phyloP scores from a whole-genome alignment of 2,113 vertebrate genomes.

The Chaetops frenatus region DNA sequence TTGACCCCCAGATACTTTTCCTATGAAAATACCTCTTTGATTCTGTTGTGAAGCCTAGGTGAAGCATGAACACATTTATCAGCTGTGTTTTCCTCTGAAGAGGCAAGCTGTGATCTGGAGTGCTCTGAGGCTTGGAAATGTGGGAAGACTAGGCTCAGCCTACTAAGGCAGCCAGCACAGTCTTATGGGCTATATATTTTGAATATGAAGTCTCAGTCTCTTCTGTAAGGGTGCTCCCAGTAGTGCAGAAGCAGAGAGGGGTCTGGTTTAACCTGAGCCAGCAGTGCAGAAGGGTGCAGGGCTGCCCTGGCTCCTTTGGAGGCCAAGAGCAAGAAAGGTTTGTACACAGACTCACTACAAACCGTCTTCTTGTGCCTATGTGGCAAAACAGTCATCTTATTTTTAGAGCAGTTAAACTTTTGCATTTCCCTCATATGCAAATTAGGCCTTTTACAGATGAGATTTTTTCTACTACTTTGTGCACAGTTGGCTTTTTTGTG shows the following conservation, averaged over 20 bases:
- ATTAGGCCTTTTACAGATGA: neutral
- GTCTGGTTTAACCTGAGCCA: neutral
- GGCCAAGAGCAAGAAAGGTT: neutral
- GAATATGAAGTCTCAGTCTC: neutral
- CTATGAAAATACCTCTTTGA: neutral
- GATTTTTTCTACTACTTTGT: neutral
- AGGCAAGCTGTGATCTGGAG: neutral
- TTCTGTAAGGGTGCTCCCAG: rapidly evolving
- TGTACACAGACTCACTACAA: neutral
- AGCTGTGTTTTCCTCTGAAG: neutral
- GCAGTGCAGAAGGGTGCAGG: neutral
- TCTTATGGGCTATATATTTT: neutral
- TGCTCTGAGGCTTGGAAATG: neutral
- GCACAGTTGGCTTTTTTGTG: neutral
- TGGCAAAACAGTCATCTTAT: neutral
- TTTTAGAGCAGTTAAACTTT: neutral
- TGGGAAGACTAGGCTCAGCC: neutral
- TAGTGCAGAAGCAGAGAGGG: neutral
- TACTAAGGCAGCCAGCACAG: neutral
- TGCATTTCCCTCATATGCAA: neutral
- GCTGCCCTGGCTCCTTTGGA: neutral
- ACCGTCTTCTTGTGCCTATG: neutral
- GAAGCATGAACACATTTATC: neutral
- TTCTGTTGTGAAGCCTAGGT: neutral
- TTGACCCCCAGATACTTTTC: neutral